Evolutionary conservation across 2,797 vertebrate genomes (phyloP).

Genomic region (Halcyon smyrnensis): DNA sequence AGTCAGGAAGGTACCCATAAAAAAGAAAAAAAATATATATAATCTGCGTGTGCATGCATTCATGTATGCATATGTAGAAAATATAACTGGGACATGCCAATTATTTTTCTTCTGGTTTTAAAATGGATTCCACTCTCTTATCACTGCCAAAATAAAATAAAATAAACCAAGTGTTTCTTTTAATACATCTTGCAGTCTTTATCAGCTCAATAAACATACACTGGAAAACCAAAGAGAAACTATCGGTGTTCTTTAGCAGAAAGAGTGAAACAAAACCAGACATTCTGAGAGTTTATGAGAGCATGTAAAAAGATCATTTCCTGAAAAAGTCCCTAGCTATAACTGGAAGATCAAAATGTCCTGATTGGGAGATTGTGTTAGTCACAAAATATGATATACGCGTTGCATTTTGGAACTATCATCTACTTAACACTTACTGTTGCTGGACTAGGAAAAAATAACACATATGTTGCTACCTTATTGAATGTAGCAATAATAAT

Average conservation of each 20-base stretch:
- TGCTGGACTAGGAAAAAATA: slow-evolving; percentile 36
- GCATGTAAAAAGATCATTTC: slow-evolving; percentile 67
- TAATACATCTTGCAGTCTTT: slow-evolving; percentile 34
- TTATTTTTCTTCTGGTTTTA: slow-evolving; percentile 57
- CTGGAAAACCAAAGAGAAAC: slow-evolving; percentile 50
- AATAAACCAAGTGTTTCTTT: slow-evolving; percentile 46
- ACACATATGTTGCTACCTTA: slow-evolving; percentile 30
- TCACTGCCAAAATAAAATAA: slow-evolving; percentile 54
- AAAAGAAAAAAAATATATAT: neutral
- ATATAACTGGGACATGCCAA: neutral
- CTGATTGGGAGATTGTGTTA: slow-evolving; percentile 53
- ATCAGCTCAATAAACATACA: slow-evolving; percentile 53
- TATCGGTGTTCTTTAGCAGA: slow-evolving; percentile 40
- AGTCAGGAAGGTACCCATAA: slow-evolving; percentile 55
- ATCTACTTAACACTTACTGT: slow-evolving; percentile 57
- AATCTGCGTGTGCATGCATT: neutral
- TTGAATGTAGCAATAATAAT: neutral
- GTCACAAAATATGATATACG: slow-evolving; percentile 52
- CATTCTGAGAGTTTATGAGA: slow-evolving; percentile 62
- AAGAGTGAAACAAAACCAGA: slow-evolving; percentile 58
- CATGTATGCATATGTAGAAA: neutral
- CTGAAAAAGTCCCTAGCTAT: slow-evolving; percentile 57
- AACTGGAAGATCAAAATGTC: slow-evolving; percentile 66
- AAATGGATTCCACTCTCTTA: slow-evolving; percentile 23
- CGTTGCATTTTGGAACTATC: slow-evolving; percentile 35